Evolutionary conservation across 2,888 invertebrate species (phyloP), one percentile per base, ranked within the genome.

Genomic region (Siphlonurus alternatus): DNA sequence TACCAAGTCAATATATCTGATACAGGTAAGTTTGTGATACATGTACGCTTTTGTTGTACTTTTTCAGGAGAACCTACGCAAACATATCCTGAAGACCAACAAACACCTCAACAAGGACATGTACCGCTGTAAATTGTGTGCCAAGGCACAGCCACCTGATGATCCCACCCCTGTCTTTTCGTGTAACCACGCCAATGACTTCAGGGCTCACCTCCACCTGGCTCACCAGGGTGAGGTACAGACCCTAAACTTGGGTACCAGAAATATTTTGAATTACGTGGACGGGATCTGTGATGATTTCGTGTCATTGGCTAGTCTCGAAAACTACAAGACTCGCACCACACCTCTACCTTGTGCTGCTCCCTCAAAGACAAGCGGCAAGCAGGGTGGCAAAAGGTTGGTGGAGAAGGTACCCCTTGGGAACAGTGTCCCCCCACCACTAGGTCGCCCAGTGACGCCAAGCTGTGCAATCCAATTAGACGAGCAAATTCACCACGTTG

Each of bases 41-140:
- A n/a, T n/a, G n/a, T n/a, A n/a, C n/a, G n/a, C n/a, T 38, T 53
- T 20, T 60, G n/a, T 61, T 54, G 59, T 66, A 20, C 23, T 65
- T 69, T 74, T 76, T 22, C 75, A 89, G 86, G 93, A 93, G 74
- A 94, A 93, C 74, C 81, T 94, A 15, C 82, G 93, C 2, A 93
- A 93, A 72, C 94, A 94, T 76, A 85, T 92, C 1, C 76, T 91
- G 0, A 84, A 83, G 51, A 89, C 89, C 10, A 85, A 82, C 64
- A 84, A 87, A 63, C 94, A 94, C 76, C 81, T 82, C 0, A 90
- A 89, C 1, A 82, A 86, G 71, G 83, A 77, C 65, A 80, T 94
- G 56, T 94, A 93, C 75, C 83, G 86, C 66, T 94, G 94, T 73
- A 79, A 80, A 63, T 77, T 81, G 62, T 92, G 91, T 73, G 70